Evolutionary conservation across 1,140 invertebrate species (phyloP).

Genomic region (Euglossa dilemma): DNA sequence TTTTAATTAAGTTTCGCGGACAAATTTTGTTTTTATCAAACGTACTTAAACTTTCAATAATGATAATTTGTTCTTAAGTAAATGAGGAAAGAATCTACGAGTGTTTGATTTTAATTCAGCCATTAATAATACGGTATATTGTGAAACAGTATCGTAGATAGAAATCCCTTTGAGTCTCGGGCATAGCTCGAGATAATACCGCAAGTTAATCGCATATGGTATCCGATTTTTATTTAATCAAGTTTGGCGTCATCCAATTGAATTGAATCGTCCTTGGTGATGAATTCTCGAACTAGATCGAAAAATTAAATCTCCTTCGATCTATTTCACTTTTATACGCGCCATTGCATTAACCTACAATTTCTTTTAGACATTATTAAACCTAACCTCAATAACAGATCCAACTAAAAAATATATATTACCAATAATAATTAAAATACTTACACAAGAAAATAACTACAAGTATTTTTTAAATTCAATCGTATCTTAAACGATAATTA

Average conservation of each 20-base stretch:
- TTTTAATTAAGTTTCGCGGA: background rate
- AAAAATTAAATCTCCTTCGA: background rate
- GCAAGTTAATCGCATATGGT: conserved; percentile 7
- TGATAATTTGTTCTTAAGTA: too few species aligned
- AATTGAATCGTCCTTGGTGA: conserved; percentile 8
- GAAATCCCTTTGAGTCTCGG: background rate
- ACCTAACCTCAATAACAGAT: background rate
- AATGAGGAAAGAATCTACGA: background rate
- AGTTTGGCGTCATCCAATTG: conserved; percentile 17
- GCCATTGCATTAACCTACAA: background rate
- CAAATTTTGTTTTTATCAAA: too few species aligned
- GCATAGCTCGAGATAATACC: background rate
- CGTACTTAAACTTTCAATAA: too few species aligned
- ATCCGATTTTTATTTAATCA: conserved; percentile 29
- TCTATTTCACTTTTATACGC: background rate
- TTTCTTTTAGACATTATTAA: background rate
- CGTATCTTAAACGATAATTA: background rate
- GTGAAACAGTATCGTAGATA: background rate
- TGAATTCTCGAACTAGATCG: conserved; percentile 3
- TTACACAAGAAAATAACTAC: background rate
- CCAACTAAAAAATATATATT: too few species aligned
- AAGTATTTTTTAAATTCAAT: background rate
- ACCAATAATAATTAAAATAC: too few species aligned
- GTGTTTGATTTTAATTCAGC: background rate
- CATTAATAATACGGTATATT: background rate